Percentiles rank a stretch among this genome's conserved stretches.
Evolutionary conservation across 2,888 invertebrate species (phyloP).

Genomic region (Odontothrips loti): DNA sequence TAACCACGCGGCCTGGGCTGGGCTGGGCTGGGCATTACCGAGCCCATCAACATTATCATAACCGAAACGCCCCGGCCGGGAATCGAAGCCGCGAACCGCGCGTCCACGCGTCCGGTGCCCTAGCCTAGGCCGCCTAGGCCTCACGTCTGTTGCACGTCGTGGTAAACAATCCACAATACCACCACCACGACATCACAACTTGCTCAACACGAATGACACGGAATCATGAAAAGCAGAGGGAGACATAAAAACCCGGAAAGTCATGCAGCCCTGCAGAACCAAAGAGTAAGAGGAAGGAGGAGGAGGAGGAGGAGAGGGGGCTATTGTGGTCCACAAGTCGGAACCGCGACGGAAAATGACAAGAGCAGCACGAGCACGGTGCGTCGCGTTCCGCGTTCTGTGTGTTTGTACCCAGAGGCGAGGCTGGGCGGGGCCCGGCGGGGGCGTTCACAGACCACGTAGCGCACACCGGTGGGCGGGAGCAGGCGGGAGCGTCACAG

Average conservation of each 20-base stretch:
- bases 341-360: neutral
- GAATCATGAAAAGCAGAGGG: neutral
- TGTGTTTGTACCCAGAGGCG: constrained; percentile 40
- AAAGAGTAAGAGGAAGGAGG: too few relatives aligned
- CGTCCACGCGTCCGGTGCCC: neutral
- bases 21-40: too few relatives aligned
- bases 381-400: constrained; percentile 43
- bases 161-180: too few relatives aligned
- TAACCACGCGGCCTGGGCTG: too few relatives aligned
- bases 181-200: neutral
- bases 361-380: neutral
- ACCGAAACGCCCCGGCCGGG: neutral
- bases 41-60: too few relatives aligned
- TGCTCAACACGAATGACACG: constrained; percentile 2
- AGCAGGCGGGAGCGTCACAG: neutral
- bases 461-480: neutral
- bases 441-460: constrained; percentile 36
- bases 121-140: neutral
- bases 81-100: neutral
- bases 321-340: too few relatives aligned
- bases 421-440: constrained; percentile 43
- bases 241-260: neutral
- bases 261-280: neutral
- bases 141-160: too few relatives aligned
- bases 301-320: too few relatives aligned